A percentile compares a stretch with the other conserved stretches of the same genome.
These are phyloP conservation scores for Oryzias woworae DNA, from an alignment of 2,113 vertebrate genomes.

Conservation along the genomic window DNA sequence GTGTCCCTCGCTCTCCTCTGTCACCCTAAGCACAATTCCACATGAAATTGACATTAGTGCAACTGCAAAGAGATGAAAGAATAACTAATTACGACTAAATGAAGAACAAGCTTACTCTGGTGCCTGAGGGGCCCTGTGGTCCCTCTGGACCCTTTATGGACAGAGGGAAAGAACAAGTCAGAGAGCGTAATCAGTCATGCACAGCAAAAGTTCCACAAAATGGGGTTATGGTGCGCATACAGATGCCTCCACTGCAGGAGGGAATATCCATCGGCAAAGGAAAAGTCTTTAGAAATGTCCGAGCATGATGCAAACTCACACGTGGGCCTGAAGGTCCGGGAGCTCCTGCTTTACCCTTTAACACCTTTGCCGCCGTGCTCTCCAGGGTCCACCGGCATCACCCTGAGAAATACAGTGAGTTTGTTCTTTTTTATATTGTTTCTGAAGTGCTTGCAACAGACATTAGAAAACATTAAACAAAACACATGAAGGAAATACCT, in stretches of 20 bases:
- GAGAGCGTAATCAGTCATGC: conserved; percentile 29
- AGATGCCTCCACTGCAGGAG: conserved; percentile 11
- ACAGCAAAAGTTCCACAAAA: conserved; percentile 19
- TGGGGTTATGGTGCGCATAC: conserved; percentile 3
- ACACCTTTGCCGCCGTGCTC: conserved; percentile 83
- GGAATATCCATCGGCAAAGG: conserved; percentile 18
- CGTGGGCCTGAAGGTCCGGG: conserved; percentile 81
- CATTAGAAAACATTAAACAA: background rate
- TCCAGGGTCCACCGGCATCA: conserved; percentile 85
- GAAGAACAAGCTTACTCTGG: conserved; percentile 81
- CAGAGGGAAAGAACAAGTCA: conserved; percentile 36
- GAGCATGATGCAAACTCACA: conserved; percentile 74
- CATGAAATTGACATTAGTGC: background rate
- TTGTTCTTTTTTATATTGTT: background rate
- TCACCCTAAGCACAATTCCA: conserved; percentile 80
- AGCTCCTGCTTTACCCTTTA: conserved; percentile 83
- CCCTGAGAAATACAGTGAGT: conserved; percentile 75
- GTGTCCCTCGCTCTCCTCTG: conserved; percentile 83
- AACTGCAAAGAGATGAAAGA: background rate
- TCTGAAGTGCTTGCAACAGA: background rate
- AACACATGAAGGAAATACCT: conserved; percentile 46
- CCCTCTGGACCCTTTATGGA: conserved; percentile 85
- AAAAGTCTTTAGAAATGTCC: conserved; percentile 18
- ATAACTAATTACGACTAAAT: conserved; percentile 6
- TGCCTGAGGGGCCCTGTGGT: conserved; percentile 82